phyloP scores from a whole-genome alignment of 2,797 vertebrate species.

The Momotus momota region DNA sequence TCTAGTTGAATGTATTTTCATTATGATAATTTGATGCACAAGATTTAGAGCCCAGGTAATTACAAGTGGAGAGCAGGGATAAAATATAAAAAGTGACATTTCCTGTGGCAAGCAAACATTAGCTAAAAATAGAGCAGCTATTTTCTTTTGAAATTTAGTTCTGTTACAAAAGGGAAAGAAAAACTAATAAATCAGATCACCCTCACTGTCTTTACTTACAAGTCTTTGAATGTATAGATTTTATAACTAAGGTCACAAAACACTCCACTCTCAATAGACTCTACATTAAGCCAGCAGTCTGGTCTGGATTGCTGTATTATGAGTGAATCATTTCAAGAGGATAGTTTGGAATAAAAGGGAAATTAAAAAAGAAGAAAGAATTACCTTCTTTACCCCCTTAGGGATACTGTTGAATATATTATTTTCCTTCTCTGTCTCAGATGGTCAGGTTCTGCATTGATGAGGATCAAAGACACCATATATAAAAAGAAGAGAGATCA shows the following conservation, averaged over 20 bases:
- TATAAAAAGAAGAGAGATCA: neutral
- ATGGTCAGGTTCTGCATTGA: neutral
- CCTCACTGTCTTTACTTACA: neutral
- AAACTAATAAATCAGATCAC: neutral
- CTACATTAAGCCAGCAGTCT: neutral
- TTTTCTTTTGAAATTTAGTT: neutral
- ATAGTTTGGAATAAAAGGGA: neutral
- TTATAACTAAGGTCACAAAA: neutral
- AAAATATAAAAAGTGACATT: neutral
- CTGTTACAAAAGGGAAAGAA: neutral
- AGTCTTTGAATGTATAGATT: neutral
- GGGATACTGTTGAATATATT: neutral
- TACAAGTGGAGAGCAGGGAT: neutral
- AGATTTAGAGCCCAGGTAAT: neutral
- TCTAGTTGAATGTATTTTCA: neutral
- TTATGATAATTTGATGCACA: neutral
- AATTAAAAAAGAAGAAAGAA: neutral
- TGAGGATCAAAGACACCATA: neutral
- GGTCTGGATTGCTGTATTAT: neutral
- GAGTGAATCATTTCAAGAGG: neutral
- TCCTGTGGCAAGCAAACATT: constrained; percentile 13
- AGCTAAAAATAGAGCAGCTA: constrained; percentile 5
- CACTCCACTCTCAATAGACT: neutral
- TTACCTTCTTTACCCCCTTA: neutral
- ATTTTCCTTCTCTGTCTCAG: neutral